phyloP scores from a whole-genome alignment of 2,113 vertebrate species.

The Arvicanthis niloticus region DNA sequence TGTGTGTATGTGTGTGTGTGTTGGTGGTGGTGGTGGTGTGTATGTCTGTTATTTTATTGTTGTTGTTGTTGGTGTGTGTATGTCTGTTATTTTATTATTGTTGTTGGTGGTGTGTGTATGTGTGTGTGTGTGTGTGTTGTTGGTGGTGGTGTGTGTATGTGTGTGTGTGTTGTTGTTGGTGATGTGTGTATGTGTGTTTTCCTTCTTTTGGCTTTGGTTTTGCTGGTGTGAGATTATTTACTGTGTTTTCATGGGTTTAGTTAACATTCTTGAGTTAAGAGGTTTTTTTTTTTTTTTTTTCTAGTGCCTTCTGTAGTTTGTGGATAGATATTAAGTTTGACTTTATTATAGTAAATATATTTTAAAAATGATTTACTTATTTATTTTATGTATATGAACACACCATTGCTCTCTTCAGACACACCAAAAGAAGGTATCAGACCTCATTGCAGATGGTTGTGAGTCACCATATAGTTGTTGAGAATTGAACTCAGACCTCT shows the following conservation, averaged over 20 bases:
- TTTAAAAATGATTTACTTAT: too few species aligned
- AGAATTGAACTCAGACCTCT: too few species aligned
- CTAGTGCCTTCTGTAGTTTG: neutral
- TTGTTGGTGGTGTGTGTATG: neutral
- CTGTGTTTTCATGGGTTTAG: neutral
- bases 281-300: too few species aligned
- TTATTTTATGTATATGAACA: too few species aligned
- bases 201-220: neutral
- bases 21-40: neutral
- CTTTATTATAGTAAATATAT: neutral
- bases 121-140: neutral
- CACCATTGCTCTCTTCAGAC: too few species aligned
- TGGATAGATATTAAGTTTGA: neutral
- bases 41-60: neutral
- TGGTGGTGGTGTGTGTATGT: too few species aligned
- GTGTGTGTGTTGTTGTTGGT: too few species aligned
- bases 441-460: too few species aligned
- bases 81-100: too few species aligned
- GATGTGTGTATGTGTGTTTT: neutral
- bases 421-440: too few species aligned
- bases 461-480: too few species aligned
- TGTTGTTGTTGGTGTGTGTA: neutral
- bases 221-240: neutral
- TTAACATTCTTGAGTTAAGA: neutral
- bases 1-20: neutral